These are phyloP conservation scores for Drosophila pegasa DNA, from an alignment of 2,888 invertebrate species.

Conservation along the genomic window DNA sequence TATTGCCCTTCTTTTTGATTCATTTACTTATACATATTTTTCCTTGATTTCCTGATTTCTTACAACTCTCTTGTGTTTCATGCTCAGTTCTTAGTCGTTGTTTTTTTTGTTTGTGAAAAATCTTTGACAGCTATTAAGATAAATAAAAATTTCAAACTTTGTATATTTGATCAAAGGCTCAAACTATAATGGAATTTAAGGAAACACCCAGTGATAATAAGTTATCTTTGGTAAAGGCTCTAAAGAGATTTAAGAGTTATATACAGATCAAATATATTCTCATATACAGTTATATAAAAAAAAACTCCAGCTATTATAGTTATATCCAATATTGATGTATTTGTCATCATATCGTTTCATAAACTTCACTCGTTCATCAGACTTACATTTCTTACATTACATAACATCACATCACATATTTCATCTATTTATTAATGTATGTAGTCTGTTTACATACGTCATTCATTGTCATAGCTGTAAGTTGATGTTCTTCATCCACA, in stretches of 20 bases:
- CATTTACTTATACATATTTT: slow-evolving; percentile 18
- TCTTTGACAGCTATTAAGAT: slow-evolving; percentile 53
- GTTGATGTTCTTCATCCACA: slow-evolving; percentile 6
- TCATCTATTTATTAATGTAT: background rate
- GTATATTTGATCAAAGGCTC: slow-evolving; percentile 87
- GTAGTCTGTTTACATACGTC: background rate
- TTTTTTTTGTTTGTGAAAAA: slow-evolving; percentile 12
- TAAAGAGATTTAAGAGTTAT: slow-evolving; percentile 47
- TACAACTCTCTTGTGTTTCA: slow-evolving; percentile 1
- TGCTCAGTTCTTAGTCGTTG: background rate
- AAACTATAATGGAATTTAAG: slow-evolving; percentile 95
- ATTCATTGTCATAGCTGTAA: slow-evolving; percentile 1
- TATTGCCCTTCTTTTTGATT: background rate
- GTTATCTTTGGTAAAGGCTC: slow-evolving; percentile 93
- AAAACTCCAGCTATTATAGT: slow-evolving; percentile 39
- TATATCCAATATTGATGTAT: slow-evolving; percentile 31
- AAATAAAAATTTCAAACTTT: slow-evolving; percentile 72
- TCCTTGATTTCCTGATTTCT: slow-evolving; percentile 10
- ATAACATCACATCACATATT: background rate
- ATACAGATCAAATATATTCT: slow-evolving; percentile 4
- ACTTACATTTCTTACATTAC: background rate
- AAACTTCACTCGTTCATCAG: background rate
- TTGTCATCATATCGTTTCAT: background rate
- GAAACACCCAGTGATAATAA: slow-evolving; percentile 95
- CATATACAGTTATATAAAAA: slow-evolving; percentile 27